phyloP scores from a whole-genome alignment of 2,797 vertebrate species.

The Fistularia tabacaria region DNA sequence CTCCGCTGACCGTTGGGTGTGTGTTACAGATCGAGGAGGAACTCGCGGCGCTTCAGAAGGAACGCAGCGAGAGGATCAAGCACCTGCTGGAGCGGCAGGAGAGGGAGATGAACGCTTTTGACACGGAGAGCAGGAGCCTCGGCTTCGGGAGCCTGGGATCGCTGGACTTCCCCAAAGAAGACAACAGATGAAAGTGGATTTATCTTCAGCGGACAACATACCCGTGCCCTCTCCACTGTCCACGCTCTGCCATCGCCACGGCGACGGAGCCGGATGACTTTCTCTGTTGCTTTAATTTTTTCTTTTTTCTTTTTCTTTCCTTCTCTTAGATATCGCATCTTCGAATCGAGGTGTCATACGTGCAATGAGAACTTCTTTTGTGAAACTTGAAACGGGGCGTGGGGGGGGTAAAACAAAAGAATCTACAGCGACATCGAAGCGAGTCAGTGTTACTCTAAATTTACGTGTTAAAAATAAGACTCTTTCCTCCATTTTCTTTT shows the following conservation, averaged over 20 bases:
- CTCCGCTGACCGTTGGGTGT: neutral
- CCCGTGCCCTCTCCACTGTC: slow-evolving; percentile 85
- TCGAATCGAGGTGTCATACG: slow-evolving; percentile 74
- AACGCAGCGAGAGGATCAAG: slow-evolving; percentile 69
- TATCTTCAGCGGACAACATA: slow-evolving; percentile 72
- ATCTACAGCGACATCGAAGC: slow-evolving; percentile 58
- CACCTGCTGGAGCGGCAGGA: slow-evolving; percentile 72
- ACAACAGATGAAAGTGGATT: slow-evolving; percentile 92
- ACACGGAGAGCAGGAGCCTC: slow-evolving; percentile 80
- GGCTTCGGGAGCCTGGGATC: slow-evolving; percentile 86
- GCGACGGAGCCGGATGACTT: slow-evolving; percentile 71
- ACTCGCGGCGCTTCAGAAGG: slow-evolving; percentile 71
- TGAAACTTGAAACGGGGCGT: slow-evolving; percentile 61
- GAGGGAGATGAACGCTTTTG: slow-evolving; percentile 66
- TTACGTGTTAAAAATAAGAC: slow-evolving; percentile 78
- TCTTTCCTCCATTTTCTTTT: slow-evolving; percentile 86
- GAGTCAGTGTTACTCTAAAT: slow-evolving; percentile 76
- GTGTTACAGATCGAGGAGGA: slow-evolving; percentile 70
- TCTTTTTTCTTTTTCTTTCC: slow-evolving; percentile 25
- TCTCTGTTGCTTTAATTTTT: slow-evolving; percentile 39
- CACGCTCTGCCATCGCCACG: slow-evolving; percentile 74
- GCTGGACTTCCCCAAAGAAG: slow-evolving; percentile 94
- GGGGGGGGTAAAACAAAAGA: slow-evolving; percentile 49
- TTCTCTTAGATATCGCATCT: slow-evolving; percentile 71
- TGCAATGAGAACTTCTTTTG: slow-evolving; percentile 79